A percentile compares a stretch with the other conserved stretches of the same genome.
These are phyloP conservation scores for Burhinus bistriatus DNA, from an alignment of 2,113 vertebrate species.

Conservation along the genomic window DNA sequence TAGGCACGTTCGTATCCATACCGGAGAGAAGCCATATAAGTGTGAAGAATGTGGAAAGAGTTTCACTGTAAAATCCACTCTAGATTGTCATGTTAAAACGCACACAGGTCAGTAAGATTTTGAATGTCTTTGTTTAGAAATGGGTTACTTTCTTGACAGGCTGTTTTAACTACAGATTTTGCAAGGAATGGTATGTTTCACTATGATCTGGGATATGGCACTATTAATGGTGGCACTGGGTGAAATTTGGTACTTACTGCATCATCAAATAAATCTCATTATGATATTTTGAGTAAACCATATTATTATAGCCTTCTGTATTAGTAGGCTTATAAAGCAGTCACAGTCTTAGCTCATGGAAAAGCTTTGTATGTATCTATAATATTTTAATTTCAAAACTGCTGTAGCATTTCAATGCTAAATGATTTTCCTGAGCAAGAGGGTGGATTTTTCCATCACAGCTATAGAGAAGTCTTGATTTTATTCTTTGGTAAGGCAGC, in stretches of 20 bases:
- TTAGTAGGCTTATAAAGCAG: background rate
- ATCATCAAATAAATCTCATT: background rate
- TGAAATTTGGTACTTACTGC: background rate
- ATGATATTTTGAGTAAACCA: background rate
- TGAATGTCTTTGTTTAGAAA: background rate
- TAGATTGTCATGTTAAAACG: conserved; percentile 91
- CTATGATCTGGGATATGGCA: background rate
- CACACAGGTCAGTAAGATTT: conserved; percentile 82
- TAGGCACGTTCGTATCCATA: conserved; percentile 92
- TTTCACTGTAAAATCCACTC: conserved; percentile 94
- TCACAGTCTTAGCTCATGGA: background rate
- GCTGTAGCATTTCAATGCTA: background rate
- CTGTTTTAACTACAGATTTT: background rate
- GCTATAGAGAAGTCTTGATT: too few species aligned
- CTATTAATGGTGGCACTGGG: background rate
- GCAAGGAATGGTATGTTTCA: background rate
- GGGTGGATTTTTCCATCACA: background rate
- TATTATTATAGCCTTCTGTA: background rate
- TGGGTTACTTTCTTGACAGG: background rate
- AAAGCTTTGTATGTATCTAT: background rate
- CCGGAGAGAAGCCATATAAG: conserved; percentile 87
- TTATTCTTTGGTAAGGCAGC: too few species aligned
- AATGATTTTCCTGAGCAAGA: background rate
- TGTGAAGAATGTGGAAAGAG: conserved; percentile 92
- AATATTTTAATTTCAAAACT: background rate